Evolutionary conservation across 2,113 vertebrate genomes (phyloP).

Genomic region (Actenoides hombroni): DNA sequence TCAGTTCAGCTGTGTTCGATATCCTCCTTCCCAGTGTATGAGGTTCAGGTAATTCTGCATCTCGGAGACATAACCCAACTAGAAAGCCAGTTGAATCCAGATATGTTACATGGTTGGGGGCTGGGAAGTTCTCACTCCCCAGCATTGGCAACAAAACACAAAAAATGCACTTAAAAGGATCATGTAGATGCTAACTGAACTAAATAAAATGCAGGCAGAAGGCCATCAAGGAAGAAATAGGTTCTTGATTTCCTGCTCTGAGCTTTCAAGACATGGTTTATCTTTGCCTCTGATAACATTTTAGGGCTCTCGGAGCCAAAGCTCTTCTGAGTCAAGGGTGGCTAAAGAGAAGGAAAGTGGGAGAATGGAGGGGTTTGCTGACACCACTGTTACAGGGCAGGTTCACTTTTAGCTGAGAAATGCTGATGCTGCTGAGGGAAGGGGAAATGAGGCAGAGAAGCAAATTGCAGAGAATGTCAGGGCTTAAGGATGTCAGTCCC

Average conservation of each 20-base stretch:
- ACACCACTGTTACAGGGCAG: not conserved
- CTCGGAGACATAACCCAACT: not conserved
- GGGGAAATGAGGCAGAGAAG: not conserved
- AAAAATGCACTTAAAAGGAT: not conserved
- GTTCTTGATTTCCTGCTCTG: not conserved
- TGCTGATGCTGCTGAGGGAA: not conserved
- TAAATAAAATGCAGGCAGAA: not conserved
- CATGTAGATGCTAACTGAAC: not conserved
- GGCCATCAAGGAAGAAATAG: not conserved
- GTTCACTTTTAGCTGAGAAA: not conserved
- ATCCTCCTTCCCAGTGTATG: not conserved
- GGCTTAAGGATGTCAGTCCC: not conserved
- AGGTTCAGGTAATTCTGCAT: not conserved
- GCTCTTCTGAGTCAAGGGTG: not conserved
- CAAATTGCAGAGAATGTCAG: fast-evolving
- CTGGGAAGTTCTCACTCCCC: not conserved
- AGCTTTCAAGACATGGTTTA: not conserved
- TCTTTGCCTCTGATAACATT: not conserved
- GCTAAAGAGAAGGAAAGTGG: not conserved
- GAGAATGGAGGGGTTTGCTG: not conserved
- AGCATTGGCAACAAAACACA: not conserved
- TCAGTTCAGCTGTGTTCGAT: not conserved
- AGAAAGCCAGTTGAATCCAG: not conserved
- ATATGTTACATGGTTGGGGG: not conserved
- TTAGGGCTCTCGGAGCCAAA: not conserved